These are phyloP conservation scores for Catagonus wagneri DNA, from an alignment of 2,113 vertebrate genomes.

Conservation along the genomic window DNA sequence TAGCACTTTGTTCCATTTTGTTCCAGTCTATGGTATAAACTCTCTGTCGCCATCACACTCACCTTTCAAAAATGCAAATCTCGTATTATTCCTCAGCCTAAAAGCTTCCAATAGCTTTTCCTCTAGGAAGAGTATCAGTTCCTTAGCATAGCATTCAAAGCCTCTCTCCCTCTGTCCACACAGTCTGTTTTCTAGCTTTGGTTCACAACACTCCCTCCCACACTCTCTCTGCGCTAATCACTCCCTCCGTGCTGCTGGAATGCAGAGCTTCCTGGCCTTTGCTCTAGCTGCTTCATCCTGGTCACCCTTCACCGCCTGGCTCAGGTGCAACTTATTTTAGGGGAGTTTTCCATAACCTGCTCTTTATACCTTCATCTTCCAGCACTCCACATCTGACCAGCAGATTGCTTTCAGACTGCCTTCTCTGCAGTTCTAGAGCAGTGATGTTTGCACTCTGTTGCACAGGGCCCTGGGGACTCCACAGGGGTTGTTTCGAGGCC, in stretches of 20 bases:
- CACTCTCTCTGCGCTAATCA: rapidly evolving
- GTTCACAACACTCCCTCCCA: neutral
- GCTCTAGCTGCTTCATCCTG: neutral
- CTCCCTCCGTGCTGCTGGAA: neutral
- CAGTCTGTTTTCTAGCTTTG: neutral
- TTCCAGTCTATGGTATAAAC: neutral
- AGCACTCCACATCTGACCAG: neutral
- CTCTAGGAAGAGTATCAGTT: neutral
- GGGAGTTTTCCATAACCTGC: neutral
- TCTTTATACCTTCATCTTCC: neutral
- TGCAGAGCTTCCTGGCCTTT: neutral
- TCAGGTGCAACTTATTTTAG: neutral
- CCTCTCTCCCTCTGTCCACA: neutral
- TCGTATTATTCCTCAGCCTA: neutral
- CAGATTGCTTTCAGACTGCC: neutral
- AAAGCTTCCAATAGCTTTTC: slow-evolving; percentile 21
- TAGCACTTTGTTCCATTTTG: neutral
- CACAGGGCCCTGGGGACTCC: neutral
- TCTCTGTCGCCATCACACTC: neutral
- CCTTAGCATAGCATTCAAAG: neutral
- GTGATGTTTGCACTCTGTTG: neutral
- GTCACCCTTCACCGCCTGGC: neutral
- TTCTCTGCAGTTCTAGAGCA: neutral
- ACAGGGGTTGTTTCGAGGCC: neutral
- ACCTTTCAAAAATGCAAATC: slow-evolving; percentile 7